phyloP scores from a whole-genome alignment of 1,140 invertebrate species.

The Drosophila simulans region DNA sequence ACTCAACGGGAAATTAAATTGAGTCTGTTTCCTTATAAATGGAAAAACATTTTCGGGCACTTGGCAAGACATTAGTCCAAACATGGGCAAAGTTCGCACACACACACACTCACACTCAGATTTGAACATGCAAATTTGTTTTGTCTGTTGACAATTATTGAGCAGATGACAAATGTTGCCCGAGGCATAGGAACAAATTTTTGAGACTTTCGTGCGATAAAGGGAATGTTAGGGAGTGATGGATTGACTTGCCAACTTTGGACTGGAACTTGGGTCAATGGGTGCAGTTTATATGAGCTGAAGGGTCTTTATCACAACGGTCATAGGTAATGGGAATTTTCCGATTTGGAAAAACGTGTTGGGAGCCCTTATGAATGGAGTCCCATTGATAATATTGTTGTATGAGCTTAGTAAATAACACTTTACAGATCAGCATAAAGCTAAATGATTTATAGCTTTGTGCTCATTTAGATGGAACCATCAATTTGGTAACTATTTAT shows the following conservation, averaged over 20 bases:
- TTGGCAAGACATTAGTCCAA: constrained; percentile 58
- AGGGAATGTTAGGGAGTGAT: constrained; percentile 13
- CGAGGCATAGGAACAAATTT: constrained; percentile 10
- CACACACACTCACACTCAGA: constrained; percentile 5
- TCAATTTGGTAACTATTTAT: too few species aligned
- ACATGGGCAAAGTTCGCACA: constrained; percentile 31
- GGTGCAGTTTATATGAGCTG: constrained; percentile 3
- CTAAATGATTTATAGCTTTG: neutral
- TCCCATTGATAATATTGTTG: neutral
- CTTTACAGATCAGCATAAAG: neutral
- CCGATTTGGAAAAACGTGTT: neutral
- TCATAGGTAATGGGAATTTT: neutral
- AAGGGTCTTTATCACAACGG: constrained; percentile 1
- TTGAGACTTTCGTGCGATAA: constrained; percentile 14
- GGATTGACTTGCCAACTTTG: constrained; percentile 18
- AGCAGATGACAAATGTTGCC: constrained; percentile 70
- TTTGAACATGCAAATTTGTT: constrained; percentile 31
- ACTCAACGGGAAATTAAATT: constrained; percentile 77
- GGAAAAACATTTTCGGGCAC: constrained; percentile 66
- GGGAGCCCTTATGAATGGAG: neutral
- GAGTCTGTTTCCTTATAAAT: constrained; percentile 77
- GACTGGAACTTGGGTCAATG: constrained; percentile 11
- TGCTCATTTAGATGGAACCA: neutral
- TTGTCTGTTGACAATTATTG: constrained; percentile 73
- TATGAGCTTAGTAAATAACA: neutral